A percentile compares a stretch with the other conserved stretches of the same genome.
These are phyloP conservation scores for Linnaemya tessellans DNA, from an alignment of 2,888 invertebrate genomes.

Conservation along the genomic window DNA sequence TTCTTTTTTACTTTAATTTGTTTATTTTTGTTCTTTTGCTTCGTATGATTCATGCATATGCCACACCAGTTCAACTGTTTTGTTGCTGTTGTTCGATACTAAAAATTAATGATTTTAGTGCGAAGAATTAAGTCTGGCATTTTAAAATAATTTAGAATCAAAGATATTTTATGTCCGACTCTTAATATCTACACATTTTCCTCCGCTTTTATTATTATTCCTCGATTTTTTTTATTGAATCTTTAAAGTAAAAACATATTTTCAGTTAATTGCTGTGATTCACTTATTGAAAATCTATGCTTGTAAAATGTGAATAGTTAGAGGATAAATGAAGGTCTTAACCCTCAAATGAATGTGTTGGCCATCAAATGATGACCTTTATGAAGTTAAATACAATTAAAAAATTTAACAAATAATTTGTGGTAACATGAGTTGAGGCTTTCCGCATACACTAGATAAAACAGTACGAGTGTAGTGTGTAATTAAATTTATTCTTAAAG, in stretches of 20 bases:
- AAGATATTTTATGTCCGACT: conserved; percentile 52
- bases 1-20: neutral
- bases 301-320: conserved; percentile 44
- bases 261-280: conserved; percentile 53
- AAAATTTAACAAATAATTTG: conserved; percentile 50
- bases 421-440: conserved; percentile 62
- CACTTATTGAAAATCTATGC: conserved; percentile 62
- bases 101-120: conserved; percentile 52
- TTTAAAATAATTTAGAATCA: conserved; percentile 53
- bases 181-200: too few species aligned
- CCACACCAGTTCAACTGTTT: conserved; percentile 12
- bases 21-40: conserved; percentile 13
- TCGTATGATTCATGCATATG: conserved; percentile 39
- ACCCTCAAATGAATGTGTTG: conserved; percentile 61
- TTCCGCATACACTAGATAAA: conserved; percentile 53
- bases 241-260: conserved; percentile 37
- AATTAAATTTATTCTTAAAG: conserved; percentile 1
- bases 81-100: neutral
- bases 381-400: conserved; percentile 34
- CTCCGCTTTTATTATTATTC: neutral
- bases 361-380: conserved; percentile 64
- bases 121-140: conserved; percentile 55
- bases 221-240: neutral
- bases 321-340: conserved; percentile 68
- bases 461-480: neutral